Conservation (phyloP, 1,140 invertebrate species). For the Drosophila sechellia region DNA sequence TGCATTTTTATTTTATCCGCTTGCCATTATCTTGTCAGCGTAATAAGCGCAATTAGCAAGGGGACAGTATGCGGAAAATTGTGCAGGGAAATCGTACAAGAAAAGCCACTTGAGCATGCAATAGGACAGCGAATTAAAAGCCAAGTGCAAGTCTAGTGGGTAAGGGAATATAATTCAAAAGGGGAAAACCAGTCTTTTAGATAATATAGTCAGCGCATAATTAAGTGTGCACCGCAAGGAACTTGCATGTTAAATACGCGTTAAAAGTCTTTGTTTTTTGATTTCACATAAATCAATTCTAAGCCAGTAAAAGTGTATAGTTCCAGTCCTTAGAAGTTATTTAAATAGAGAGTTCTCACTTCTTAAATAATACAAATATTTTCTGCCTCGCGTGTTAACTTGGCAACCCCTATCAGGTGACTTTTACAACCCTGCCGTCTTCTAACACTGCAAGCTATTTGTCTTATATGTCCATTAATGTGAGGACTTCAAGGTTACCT, state of each 20-base stretch:
- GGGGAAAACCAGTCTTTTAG: neutral
- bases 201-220: slow-evolving; percentile 12
- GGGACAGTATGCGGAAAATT: slow-evolving; percentile 5
- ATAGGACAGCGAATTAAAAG: slow-evolving; percentile 2
- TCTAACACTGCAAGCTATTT: slow-evolving; percentile 2
- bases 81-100: neutral
- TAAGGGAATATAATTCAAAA: neutral
- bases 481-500: slow-evolving; percentile 37
- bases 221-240: slow-evolving; percentile 4
- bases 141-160: slow-evolving; percentile 22
- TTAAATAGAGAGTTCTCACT: too few relatives aligned
- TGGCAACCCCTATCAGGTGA: neutral
- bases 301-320: too few relatives aligned
- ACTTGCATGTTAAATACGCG: neutral
- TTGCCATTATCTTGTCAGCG: slow-evolving; percentile 26
- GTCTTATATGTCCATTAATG: slow-evolving; percentile 30
- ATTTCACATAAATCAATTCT: too few relatives aligned
- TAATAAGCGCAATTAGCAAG: slow-evolving; percentile 74
- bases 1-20: slow-evolving; percentile 11
- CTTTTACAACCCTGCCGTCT: slow-evolving; percentile 14
- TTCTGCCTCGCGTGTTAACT: neutral
- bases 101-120: neutral
- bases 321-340: too few relatives aligned
- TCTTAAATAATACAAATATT: neutral
- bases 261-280: neutral